Conservation (phyloP, 2,888 invertebrate species). For the Andrena dorsata region DNA sequence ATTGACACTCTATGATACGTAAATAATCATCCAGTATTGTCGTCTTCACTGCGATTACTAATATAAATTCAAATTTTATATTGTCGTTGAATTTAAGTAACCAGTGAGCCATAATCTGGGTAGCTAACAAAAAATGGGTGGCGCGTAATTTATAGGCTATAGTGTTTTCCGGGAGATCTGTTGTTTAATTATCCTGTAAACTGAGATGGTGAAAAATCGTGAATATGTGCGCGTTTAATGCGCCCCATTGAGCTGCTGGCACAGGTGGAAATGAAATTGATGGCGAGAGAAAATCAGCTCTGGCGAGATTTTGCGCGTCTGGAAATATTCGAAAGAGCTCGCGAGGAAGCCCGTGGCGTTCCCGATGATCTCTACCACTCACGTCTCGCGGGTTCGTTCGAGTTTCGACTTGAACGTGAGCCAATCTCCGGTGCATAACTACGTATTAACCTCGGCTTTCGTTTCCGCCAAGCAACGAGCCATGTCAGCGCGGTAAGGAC, state of each 20-base stretch:
- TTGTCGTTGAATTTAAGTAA: constrained; percentile 30
- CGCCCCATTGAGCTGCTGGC: neutral
- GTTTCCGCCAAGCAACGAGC: constrained; percentile 48
- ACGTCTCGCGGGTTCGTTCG: constrained; percentile 52
- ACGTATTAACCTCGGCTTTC: constrained; percentile 59
- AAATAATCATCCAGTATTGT: constrained; percentile 2
- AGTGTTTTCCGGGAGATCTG: neutral
- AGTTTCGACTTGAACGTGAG: constrained; percentile 65
- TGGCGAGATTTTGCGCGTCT: neutral
- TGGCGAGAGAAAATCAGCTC: neutral
- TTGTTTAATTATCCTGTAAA: neutral
- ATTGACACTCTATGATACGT: neutral
- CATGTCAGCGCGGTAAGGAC: constrained; percentile 24
- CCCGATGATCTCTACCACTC: constrained; percentile 48
- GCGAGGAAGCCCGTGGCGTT: constrained; percentile 16
- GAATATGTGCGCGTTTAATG: neutral
- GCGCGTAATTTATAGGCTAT: too few species aligned
- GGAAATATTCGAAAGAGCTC: neutral
- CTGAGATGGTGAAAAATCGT: neutral
- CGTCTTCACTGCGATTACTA: constrained; percentile 16
- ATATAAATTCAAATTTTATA: constrained; percentile 23
- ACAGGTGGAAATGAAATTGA: neutral
- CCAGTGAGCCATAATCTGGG: neutral
- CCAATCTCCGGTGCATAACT: constrained; percentile 61
- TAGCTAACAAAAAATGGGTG: too few species aligned